Conservation (phyloP, 2,113 vertebrate genomes). For the Heteronetta atricapilla region DNA sequence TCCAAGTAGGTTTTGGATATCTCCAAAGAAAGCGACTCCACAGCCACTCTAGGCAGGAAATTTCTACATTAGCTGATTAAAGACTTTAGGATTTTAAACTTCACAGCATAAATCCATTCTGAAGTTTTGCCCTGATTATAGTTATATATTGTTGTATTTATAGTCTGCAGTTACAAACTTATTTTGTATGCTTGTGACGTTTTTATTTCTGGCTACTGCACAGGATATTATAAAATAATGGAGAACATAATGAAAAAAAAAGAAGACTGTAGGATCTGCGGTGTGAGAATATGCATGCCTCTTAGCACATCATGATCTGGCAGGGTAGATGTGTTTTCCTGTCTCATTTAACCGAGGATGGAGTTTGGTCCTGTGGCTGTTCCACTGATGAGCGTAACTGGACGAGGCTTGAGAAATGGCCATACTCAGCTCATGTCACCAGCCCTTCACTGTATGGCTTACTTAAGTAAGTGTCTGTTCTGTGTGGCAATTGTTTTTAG, state of each 20-base stretch:
- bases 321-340: neutral
- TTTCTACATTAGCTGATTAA: neutral
- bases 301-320: neutral
- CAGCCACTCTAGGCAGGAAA: neutral
- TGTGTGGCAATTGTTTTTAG: accelerated
- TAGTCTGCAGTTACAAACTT: neutral
- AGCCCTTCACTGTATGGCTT: accelerated
- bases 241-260: neutral
- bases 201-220: neutral
- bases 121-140: neutral
- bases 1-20: too few species aligned
- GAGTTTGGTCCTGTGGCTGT: neutral
- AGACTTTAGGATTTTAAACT: neutral
- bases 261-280: neutral
- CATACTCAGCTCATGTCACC: neutral
- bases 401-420: neutral
- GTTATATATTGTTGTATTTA: neutral
- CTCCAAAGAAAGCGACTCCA: too few species aligned
- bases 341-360: neutral
- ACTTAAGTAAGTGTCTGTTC: accelerated
- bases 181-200: neutral
- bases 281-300: neutral
- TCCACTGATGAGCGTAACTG: neutral
- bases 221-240: neutral
- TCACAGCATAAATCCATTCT: neutral